A percentile compares a stretch with the other conserved stretches of the same genome.
These are phyloP conservation scores for pig (Sus scrofa) DNA, from an alignment of 2,113 vertebrate species.

Conservation along the genomic window DNA sequence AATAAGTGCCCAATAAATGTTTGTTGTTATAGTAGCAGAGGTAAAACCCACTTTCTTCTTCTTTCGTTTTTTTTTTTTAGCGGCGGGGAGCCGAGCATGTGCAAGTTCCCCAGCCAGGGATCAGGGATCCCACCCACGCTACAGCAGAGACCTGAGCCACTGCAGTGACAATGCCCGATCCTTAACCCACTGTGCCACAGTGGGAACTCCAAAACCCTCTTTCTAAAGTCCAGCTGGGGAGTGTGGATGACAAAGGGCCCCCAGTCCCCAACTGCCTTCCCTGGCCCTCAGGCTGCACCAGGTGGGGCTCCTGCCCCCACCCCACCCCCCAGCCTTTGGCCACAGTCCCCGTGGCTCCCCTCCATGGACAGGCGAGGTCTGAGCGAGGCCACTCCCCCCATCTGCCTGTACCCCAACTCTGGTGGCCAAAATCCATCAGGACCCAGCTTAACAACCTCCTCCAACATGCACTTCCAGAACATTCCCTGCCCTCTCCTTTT, in stretches of 20 bases:
- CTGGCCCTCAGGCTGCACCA: background rate
- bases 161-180: too few species aligned
- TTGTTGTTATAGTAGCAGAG: background rate
- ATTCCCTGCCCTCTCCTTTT: background rate
- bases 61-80: too few species aligned
- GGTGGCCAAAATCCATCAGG: background rate
- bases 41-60: background rate
- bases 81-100: too few species aligned
- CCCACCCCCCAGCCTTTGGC: background rate
- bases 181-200: too few species aligned
- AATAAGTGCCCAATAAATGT: background rate
- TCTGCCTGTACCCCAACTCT: background rate
- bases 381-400: background rate
- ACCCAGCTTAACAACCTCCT: background rate
- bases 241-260: background rate
- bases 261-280: fast-evolving
- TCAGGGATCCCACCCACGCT: too few species aligned
- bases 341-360: background rate
- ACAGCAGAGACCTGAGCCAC: too few species aligned
- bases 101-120: too few species aligned
- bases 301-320: background rate
- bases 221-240: background rate
- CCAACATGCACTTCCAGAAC: background rate
- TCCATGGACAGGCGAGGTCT: background rate
- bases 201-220: background rate